These are phyloP conservation scores for Argynnis bischoffii DNA, from an alignment of 2,888 invertebrate species.

Conservation along the genomic window DNA sequence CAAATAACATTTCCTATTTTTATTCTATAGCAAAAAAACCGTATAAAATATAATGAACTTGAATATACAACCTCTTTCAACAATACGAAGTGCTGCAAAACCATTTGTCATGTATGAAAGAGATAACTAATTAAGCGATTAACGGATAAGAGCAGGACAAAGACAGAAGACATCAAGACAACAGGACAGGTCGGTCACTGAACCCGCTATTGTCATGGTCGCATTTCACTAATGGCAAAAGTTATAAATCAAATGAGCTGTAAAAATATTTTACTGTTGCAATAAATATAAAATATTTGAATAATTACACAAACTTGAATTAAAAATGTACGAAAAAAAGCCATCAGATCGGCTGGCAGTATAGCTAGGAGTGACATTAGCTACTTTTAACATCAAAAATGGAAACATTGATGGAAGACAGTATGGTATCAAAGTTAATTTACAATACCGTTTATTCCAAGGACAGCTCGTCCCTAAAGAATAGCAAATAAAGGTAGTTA, in stretches of 20 bases:
- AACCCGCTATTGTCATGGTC: conserved; percentile 45
- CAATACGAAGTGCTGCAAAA: conserved; percentile 11
- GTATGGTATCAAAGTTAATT: too few species aligned
- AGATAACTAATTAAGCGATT: conserved; percentile 40
- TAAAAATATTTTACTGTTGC: neutral
- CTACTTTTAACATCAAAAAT: too few species aligned
- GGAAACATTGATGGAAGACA: too few species aligned
- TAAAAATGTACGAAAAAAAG: too few species aligned
- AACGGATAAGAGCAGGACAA: conserved; percentile 40
- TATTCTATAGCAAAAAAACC: neutral
- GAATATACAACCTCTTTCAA: conserved; percentile 11
- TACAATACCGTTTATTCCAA: too few species aligned
- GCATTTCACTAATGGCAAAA: conserved; percentile 42
- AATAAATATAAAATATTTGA: too few species aligned
- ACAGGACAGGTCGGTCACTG: conserved; percentile 54
- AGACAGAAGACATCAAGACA: conserved; percentile 38
- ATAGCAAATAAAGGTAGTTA: too few species aligned
- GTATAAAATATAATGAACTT: neutral
- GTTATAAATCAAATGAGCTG: conserved; percentile 12
- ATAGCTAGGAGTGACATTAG: too few species aligned
- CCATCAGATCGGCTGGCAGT: too few species aligned
- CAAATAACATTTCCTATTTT: too few species aligned
- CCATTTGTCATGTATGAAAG: conserved; percentile 40
- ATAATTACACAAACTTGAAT: too few species aligned
- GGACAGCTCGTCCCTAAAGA: too few species aligned